Percentiles rank a stretch among this genome's conserved stretches.
Conservation (phyloP, 2,888 invertebrate species). For the Poecilus cupreus region DNA sequence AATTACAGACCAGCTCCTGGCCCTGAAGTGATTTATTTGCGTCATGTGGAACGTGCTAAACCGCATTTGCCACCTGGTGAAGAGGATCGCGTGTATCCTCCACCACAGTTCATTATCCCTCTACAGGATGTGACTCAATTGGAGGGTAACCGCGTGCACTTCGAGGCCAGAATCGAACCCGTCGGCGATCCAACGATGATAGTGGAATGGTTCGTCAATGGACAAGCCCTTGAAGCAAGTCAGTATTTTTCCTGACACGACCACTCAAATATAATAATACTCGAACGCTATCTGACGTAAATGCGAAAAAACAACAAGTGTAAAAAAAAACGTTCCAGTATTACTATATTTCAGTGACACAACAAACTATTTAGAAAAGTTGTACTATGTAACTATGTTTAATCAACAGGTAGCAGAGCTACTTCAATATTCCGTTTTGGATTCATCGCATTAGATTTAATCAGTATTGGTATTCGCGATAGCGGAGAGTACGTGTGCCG, state of each 20-base stretch:
- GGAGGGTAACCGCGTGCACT: slow-evolving; percentile 95
- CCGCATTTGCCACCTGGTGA: slow-evolving; percentile 87
- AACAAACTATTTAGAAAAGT: too few relatives aligned
- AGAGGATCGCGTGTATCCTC: slow-evolving; percentile 91
- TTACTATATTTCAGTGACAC: too few relatives aligned
- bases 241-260: slow-evolving; percentile 71
- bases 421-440: slow-evolving; percentile 98
- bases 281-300: too few relatives aligned
- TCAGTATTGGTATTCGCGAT: slow-evolving; percentile 89
- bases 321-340: too few relatives aligned
- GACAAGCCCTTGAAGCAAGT: slow-evolving; percentile 93
- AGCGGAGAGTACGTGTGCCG: slow-evolving; percentile 94
- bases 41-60: slow-evolving; percentile 93
- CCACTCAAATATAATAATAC: too few relatives aligned
- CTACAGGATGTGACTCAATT: slow-evolving; percentile 87
- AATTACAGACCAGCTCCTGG: slow-evolving; percentile 87
- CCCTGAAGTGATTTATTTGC: slow-evolving; percentile 94
- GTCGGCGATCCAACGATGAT: slow-evolving; percentile 97
- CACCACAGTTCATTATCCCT: slow-evolving; percentile 94
- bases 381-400: slow-evolving; percentile 9
- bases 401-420: slow-evolving; percentile 89
- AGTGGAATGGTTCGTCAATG: slow-evolving; percentile 97
- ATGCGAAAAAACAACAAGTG: too few relatives aligned
- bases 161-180: slow-evolving; percentile 95
- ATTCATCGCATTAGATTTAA: slow-evolving; percentile 94